Base-by-base conservation (phyloP, 2,888 invertebrate genomes). In the Drosophila nigricruria region DNA sequence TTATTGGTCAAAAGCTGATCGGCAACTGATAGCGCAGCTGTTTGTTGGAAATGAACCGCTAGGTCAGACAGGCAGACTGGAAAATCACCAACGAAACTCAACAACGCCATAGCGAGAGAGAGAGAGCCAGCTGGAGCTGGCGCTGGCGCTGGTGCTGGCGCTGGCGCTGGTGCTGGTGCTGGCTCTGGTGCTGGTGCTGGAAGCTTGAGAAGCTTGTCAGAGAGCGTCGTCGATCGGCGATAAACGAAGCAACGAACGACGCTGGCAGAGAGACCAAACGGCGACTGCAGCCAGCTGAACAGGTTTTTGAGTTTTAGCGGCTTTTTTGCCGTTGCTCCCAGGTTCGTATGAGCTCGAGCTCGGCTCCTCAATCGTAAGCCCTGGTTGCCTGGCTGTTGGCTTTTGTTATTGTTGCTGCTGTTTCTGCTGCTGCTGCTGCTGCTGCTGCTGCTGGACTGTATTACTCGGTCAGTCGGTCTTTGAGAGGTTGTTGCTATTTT, bases 391-490 rank as follows among this genome's bases (percentile, higher is more conserved):
- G 77, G 74, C 69, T 80, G 69, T 73, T 58, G 30, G 71, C 25
- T 56, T 66, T 59, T 62, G 66, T 58, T 81, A 71, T 54, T 73
- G 65, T 54, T 67, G 62, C 47, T 67, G 64, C 59, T 73, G 64
- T 50, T 78, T 67, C 32, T 12, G 27, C 36, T 6, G 36, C 23
- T 71, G 59, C 8, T 64, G 68, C 57, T 72, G 70, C 5, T 56
- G 54, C 38, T 70, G 68, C 50, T 72, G 61, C 69, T 73, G 79
- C 89, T 92, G 91, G 92, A 92, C 92, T 93, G 92, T 92, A 92
- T 93, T 93, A 93, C 93, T 93, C 93, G 93, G 93, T 93, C 93
- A 93, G 93, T 93, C 93, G 93, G 93, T 93, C 92, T 93, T 92
- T 89, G 92, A 92, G 93, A 92, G 92, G 92, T 92, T 92, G 92